Evolutionary conservation across 2,113 vertebrate species (phyloP), one percentile per base, ranked within the genome.

Genomic region (Opisthocomus hoazin): DNA sequence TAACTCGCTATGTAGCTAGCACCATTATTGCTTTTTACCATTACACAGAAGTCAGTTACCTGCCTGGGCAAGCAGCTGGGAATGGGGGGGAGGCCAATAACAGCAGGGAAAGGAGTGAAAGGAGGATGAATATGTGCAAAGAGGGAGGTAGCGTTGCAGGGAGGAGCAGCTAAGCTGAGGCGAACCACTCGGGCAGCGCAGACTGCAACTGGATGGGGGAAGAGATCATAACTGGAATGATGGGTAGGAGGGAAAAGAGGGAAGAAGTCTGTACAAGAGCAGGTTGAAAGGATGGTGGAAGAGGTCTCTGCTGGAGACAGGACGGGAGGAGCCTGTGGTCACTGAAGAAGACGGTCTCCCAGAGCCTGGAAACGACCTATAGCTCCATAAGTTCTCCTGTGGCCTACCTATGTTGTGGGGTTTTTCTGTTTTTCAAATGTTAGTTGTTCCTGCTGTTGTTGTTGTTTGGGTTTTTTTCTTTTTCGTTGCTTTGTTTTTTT

Each of bases 381-480:
- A 51, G 11, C 22, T 75, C 21, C 19, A 57, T 21, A 61, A 48
- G 36, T 65, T 80, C 29, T 87, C 56, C n/a, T 39, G 15, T 20
- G 22, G 9, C 58, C 27, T 61, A 4, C 2, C 0, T 3, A 4
- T n/a, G 7, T 34, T 57, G 29, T 27, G 9, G 11, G 2, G 1
- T 17, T 66, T 83, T 39, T 10, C 5, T 34, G 2, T 22, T 48
- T 32, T 19, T 32, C 11, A 20, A 48, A 50, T 26, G 6, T 36
- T 41, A 32, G 19, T 26, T 45, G 10, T 36, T 61, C 11, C 26
- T 58, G 24, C 10, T 65, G 12, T 9, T 58, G 16, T 66, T 32
- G 4, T 30, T 39, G 6, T 8, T 36, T 68, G 29, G 12, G 16
- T 21, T 3, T 30, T 26, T 8, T 13, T 74, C 8, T 20, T 11